Conservation (phyloP, 2,113 vertebrate species). For the Morone chrysops region DNA sequence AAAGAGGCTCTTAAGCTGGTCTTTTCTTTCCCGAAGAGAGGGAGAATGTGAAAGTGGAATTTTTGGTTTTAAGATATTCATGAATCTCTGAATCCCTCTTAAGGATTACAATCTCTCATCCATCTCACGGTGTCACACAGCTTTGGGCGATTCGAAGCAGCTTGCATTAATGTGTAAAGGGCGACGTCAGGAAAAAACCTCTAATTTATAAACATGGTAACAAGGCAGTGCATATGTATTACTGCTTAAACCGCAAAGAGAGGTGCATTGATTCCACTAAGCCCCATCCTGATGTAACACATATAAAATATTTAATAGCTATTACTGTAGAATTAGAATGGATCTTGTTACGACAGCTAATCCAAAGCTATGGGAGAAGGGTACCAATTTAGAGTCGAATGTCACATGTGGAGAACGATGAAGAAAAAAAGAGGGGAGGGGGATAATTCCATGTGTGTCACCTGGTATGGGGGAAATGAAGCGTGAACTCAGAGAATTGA, state of each 20-base stretch:
- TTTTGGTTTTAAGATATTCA: constrained; percentile 81
- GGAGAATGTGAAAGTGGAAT: constrained; percentile 41
- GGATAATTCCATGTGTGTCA: constrained; percentile 43
- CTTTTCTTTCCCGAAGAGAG: constrained; percentile 53
- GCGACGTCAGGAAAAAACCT: constrained; percentile 53
- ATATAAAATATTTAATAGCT: constrained; percentile 75
- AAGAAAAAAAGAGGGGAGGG: background rate
- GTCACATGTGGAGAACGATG: constrained; percentile 60
- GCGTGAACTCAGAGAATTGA: constrained; percentile 62
- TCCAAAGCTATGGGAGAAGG: constrained; percentile 61
- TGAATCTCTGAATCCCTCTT: constrained; percentile 81
- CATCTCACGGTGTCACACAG: constrained; percentile 69
- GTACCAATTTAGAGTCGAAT: constrained; percentile 72
- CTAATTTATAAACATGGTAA: constrained; percentile 78
- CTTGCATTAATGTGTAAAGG: constrained; percentile 73
- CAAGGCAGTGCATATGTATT: constrained; percentile 82
- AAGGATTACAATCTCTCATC: constrained; percentile 83
- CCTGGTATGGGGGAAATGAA: constrained; percentile 48
- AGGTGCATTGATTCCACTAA: constrained; percentile 69
- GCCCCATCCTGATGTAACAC: constrained; percentile 63
- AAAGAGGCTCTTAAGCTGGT: constrained; percentile 65
- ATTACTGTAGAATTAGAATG: constrained; percentile 73
- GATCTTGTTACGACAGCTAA: constrained; percentile 68
- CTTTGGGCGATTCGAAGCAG: constrained; percentile 71
- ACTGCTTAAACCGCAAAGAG: constrained; percentile 60